These are phyloP conservation scores for Apodemus sylvaticus DNA, from an alignment of 2,113 vertebrate genomes.

Conservation along the genomic window DNA sequence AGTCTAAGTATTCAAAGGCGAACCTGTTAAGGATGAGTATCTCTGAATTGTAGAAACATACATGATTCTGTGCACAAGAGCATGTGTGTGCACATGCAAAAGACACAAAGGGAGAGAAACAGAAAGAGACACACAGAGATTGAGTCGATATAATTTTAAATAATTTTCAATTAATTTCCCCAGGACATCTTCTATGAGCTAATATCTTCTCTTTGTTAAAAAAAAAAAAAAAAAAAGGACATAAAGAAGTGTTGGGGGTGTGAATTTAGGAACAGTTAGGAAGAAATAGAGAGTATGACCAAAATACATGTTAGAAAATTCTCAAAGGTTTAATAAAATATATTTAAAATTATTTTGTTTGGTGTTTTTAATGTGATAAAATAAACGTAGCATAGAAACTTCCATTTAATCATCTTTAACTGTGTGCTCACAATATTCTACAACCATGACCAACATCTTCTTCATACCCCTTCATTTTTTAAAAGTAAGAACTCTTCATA, in stretches of 20 bases:
- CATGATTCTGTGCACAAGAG: too few species aligned
- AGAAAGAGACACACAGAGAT: neutral
- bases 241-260: too few species aligned
- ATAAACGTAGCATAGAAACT: neutral
- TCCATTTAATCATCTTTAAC: neutral
- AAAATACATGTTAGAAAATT: neutral
- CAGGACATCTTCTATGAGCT: neutral
- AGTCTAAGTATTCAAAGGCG: neutral
- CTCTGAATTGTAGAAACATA: neutral
- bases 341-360: neutral
- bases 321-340: neutral
- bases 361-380: neutral
- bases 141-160: neutral
- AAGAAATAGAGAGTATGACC: neutral
- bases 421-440: neutral
- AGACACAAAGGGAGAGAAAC: neutral
- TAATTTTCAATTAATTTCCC: neutral
- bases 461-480: neutral
- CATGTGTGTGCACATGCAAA: accelerated
- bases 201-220: neutral
- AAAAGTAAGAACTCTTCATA: neutral
- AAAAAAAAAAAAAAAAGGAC: neutral
- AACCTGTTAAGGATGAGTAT: neutral
- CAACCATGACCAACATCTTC: neutral
- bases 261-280: neutral